Base-by-base conservation (phyloP, 2,113 vertebrate species). In the Urocynchramus pylzowi region DNA sequence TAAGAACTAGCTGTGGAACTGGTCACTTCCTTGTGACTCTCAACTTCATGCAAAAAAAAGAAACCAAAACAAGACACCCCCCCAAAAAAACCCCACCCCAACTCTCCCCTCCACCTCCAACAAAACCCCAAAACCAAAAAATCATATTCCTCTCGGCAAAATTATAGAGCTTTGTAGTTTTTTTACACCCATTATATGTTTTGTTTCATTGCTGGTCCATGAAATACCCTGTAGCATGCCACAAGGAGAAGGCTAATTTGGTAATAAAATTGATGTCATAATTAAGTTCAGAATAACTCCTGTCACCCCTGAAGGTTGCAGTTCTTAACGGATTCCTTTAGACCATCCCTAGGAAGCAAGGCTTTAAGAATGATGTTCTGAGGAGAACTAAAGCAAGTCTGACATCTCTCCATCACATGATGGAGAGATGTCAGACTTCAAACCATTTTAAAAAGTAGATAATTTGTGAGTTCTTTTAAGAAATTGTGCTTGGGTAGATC, bases 131-230 rank as follows among this genome's bases (percentile, higher is more conserved):
- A 60, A 68, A 8, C 20, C 2, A 0, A 24, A 39, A 73, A 33
- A 12, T 42, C 4, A 10, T 9, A 1, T 15, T 37, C 6, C 17
- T 31, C 5, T 50, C 0, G 2, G 52, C 23, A 54, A 18, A 44
- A 50, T 56, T 39, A 13, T 31, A 24, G 20, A 31, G 10, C 7
- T 47, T 45, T 27, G 8, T 41, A 15, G 9, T 84, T 81, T 16
- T 16, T 63, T 78, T 54, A 33, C 4, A 41, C 7, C 6, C 4
- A 0, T 33, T 63, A 2, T 1, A 11, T 30, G 17, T 68, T 84
- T 50, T 53, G 7, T 28, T 87, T 78, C 8, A 30, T 63, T 90
- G 82, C 17, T 82, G 33, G 23, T 35, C 28, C 7, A 2, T 44
- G 50, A 77, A 74, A n/a, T 69, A 12, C 10, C 7, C 3, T 41